These are phyloP conservation scores for Beris chalybata DNA, from an alignment of 2,888 invertebrate species.

Conservation along the genomic window DNA sequence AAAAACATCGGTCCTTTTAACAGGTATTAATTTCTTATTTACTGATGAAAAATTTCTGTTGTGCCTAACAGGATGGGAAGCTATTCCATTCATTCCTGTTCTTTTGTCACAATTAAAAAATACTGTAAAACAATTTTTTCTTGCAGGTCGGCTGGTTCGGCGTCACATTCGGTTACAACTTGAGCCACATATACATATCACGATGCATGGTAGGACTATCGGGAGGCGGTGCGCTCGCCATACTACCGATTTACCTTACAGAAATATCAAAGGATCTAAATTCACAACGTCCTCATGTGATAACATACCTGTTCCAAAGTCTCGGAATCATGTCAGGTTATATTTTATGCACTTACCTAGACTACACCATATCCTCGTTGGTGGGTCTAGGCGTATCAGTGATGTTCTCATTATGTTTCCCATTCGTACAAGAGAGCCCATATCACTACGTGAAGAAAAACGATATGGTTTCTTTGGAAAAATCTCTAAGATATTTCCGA, in stretches of 20 bases:
- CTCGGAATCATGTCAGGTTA: slow-evolving; percentile 48
- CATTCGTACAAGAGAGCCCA: slow-evolving; percentile 52
- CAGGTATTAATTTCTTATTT: too few relatives aligned
- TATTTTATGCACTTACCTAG: slow-evolving; percentile 44
- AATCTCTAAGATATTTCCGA: slow-evolving; percentile 52
- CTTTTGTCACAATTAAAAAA: too few relatives aligned
- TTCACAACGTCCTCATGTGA: slow-evolving; percentile 42
- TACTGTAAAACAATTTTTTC: neutral
- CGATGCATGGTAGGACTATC: slow-evolving; percentile 48
- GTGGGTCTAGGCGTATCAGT: slow-evolving; percentile 46
- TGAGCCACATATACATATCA: slow-evolving; percentile 49
- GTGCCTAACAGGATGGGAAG: too few relatives aligned
- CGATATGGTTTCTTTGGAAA: slow-evolving; percentile 46
- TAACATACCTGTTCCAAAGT: slow-evolving; percentile 46
- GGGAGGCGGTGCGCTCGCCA: slow-evolving; percentile 47
- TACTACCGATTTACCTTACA: slow-evolving; percentile 49
- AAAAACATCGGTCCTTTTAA: too few relatives aligned
- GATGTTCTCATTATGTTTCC: slow-evolving; percentile 47
- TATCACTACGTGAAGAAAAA: slow-evolving; percentile 46
- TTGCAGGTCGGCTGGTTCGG: slow-evolving; percentile 49
- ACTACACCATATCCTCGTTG: slow-evolving; percentile 44
- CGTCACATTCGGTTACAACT: slow-evolving; percentile 49
- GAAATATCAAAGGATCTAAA: slow-evolving; percentile 47
- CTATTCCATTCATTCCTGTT: too few relatives aligned
- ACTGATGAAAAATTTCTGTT: too few relatives aligned